Evolutionary conservation across 2,888 invertebrate species (phyloP).

Genomic region (Entomobrya proxima): DNA sequence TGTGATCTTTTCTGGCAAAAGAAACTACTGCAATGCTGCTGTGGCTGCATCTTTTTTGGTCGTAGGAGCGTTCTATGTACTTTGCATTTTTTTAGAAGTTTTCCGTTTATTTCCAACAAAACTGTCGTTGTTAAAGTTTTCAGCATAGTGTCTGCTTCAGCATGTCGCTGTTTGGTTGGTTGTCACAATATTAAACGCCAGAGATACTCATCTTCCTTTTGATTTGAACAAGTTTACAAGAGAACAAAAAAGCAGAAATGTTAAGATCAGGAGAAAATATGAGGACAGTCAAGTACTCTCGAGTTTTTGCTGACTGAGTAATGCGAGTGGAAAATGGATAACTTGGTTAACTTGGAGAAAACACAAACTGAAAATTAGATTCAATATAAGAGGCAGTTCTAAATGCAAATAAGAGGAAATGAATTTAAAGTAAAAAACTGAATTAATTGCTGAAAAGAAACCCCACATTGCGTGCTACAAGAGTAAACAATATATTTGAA

Average conservation of each 20-base stretch:
- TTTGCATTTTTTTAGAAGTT: constrained; percentile 5
- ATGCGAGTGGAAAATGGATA: background rate
- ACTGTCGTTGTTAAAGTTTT: background rate
- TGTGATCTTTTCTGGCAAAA: constrained; percentile 61
- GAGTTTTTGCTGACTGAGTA: background rate
- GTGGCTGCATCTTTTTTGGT: background rate
- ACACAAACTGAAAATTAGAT: constrained; percentile 6
- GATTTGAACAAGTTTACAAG: constrained; percentile 1
- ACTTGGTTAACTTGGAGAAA: background rate
- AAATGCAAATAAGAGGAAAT: constrained; percentile 23
- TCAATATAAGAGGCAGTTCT: background rate
- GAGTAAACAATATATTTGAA: no score
- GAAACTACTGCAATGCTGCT: constrained; percentile 61
- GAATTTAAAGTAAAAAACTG: constrained; percentile 25
- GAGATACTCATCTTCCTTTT: constrained; percentile 1
- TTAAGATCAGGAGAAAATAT: constrained; percentile 5
- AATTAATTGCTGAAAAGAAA: no score
- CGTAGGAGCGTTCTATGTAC: background rate
- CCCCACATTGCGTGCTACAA: background rate
- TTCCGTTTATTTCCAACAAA: background rate
- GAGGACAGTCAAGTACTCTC: background rate
- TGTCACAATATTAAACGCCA: constrained; percentile 18
- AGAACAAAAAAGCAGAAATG: background rate
- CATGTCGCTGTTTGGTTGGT: no score
- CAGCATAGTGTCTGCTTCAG: background rate